phyloP scores from a whole-genome alignment of 2,888 invertebrate genomes.

The Amiota communis region DNA sequence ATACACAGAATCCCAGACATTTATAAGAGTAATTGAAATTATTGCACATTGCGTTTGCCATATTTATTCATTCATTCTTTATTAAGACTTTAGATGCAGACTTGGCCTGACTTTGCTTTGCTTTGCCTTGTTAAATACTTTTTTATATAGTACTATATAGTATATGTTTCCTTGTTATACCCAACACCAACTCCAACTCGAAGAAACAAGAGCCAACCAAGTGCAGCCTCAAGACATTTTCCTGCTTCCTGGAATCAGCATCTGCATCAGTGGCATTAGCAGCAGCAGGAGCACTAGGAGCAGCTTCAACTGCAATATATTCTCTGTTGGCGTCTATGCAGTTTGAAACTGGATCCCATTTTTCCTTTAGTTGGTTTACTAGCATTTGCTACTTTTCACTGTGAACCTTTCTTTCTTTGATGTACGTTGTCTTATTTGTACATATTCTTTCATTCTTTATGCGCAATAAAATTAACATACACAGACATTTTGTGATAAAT shows the following conservation, averaged over 20 bases:
- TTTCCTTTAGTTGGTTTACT: background rate
- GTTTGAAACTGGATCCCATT: background rate
- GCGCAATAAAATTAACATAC: conserved; percentile 71
- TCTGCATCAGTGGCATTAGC: background rate
- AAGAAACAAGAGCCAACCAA: background rate
- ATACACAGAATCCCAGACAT: conserved; percentile 58
- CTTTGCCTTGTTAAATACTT: conserved; percentile 63
- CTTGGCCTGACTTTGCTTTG: conserved; percentile 41
- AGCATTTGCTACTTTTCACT: conserved; percentile 16
- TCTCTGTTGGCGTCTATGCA: conserved; percentile 22
- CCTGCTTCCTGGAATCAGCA: conserved; percentile 1
- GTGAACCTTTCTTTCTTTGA: background rate
- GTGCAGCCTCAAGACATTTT: conserved; percentile 27
- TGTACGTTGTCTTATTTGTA: conserved; percentile 2
- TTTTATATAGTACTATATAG: conserved; percentile 51
- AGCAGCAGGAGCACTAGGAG: background rate
- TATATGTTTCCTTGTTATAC: too few species aligned
- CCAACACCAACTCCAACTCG: too few species aligned
- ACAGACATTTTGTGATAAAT: conserved; percentile 71
- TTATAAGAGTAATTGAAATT: conserved; percentile 71
- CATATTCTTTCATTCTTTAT: conserved; percentile 57
- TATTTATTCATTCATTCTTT: conserved; percentile 30
- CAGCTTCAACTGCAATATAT: background rate
- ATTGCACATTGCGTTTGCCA: conserved; percentile 67
- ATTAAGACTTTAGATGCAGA: conserved; percentile 21